Conservation (phyloP, 2,797 vertebrate species). For the Buceros bicornis region DNA sequence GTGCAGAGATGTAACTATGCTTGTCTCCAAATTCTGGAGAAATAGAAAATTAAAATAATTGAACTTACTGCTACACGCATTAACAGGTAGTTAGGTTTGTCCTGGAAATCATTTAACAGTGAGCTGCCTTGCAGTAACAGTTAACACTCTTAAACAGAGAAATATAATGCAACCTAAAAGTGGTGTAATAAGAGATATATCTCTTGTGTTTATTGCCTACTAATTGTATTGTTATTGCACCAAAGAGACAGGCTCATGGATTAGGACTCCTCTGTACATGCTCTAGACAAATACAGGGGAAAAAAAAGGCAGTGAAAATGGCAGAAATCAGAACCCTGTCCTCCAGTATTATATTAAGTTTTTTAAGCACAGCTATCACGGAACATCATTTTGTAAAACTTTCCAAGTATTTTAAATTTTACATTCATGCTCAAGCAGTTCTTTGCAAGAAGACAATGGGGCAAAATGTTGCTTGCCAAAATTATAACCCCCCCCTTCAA, state of each 20-base stretch:
- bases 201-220: background rate
- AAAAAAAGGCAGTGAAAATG: background rate
- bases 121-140: background rate
- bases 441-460: background rate
- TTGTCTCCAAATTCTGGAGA: background rate
- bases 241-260: background rate
- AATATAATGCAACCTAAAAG: background rate
- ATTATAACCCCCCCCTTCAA: background rate
- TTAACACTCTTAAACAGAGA: background rate
- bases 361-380: background rate
- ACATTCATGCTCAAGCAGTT: background rate
- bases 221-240: background rate
- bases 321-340: background rate
- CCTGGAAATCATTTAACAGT: background rate
- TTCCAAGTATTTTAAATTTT: conserved; percentile 7
- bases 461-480: background rate
- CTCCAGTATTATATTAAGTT: background rate
- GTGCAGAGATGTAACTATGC: background rate
- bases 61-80: background rate
- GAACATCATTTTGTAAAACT: background rate
- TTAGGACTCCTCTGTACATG: background rate
- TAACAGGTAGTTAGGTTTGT: background rate
- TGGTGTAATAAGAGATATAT: background rate
- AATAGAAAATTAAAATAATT: conserved; percentile 42
- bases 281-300: background rate